Percentiles rank a stretch among this genome's conserved stretches.
phyloP scores from a whole-genome alignment of 2,113 vertebrate genomes.

The Leptobrachium ailaonicum region DNA sequence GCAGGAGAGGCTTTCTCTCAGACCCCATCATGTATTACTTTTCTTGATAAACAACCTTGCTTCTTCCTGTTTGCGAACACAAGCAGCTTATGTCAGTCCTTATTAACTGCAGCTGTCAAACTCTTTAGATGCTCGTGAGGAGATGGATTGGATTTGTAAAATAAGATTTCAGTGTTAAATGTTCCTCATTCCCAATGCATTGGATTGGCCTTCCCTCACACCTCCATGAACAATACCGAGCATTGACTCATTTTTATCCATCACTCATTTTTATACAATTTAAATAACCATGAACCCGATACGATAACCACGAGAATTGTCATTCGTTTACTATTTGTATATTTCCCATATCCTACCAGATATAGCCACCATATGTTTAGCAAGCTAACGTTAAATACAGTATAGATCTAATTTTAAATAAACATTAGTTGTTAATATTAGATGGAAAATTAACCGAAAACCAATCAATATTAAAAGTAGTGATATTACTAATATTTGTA shows the following conservation, averaged over 20 bases:
- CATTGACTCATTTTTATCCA: slow-evolving; percentile 8
- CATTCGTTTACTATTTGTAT: not conserved
- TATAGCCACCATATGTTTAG: no score
- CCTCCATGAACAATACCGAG: slow-evolving; percentile 12
- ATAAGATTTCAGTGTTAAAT: slow-evolving; percentile 18
- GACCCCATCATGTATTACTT: slow-evolving; percentile 5
- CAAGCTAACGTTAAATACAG: no score
- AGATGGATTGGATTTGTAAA: slow-evolving; percentile 33
- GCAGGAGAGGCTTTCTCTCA: not conserved
- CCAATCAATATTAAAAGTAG: no score
- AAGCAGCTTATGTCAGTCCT: slow-evolving; percentile 29
- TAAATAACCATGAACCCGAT: not conserved
- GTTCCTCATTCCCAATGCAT: slow-evolving; percentile 31
- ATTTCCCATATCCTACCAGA: not conserved
- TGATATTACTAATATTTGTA: no score
- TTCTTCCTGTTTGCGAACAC: slow-evolving; percentile 14
- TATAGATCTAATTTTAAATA: no score
- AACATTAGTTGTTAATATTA: no score
- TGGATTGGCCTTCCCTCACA: slow-evolving; percentile 19
- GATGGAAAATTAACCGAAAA: no score
- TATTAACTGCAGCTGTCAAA: slow-evolving; percentile 19
- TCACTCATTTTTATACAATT: slow-evolving; percentile 1
- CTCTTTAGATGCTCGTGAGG: slow-evolving; percentile 29
- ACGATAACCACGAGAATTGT: not conserved
- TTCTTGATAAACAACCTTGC: slow-evolving; percentile 12